These are phyloP conservation scores for Fissipunctia ypsillon DNA, from an alignment of 2,888 invertebrate genomes.

Conservation along the genomic window DNA sequence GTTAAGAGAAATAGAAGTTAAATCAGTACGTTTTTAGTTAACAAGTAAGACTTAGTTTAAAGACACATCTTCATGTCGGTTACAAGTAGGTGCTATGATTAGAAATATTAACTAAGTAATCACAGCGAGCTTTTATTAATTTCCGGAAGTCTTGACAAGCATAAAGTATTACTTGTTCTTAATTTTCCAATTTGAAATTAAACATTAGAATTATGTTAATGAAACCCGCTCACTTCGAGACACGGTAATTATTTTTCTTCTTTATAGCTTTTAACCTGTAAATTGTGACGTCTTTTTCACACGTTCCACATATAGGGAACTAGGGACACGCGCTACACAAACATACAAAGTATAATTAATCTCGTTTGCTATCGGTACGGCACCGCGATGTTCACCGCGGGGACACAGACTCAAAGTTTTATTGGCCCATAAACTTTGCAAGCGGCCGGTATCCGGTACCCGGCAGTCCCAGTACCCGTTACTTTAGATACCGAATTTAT, in stretches of 20 bases:
- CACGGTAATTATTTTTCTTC: slow-evolving; percentile 29
- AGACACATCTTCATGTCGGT: too few species aligned
- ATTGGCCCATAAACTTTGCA: slow-evolving; percentile 81
- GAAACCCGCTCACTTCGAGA: slow-evolving; percentile 26
- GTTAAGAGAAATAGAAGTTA: too few species aligned
- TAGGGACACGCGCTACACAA: slow-evolving; percentile 25
- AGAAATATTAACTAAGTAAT: too few species aligned
- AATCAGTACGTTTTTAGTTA: too few species aligned
- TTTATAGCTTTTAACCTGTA: slow-evolving; percentile 23
- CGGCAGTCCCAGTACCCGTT: slow-evolving; percentile 75
- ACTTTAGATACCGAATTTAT: slow-evolving; percentile 81
- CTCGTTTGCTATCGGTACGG: slow-evolving; percentile 75
- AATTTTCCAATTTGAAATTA: neutral
- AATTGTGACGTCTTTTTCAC: slow-evolving; percentile 53
- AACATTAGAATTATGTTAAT: slow-evolving; percentile 13
- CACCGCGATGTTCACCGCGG: slow-evolving; percentile 75
- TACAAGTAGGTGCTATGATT: too few species aligned
- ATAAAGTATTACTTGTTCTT: neutral
- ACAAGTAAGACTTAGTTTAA: too few species aligned
- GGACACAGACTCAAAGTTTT: slow-evolving; percentile 84
- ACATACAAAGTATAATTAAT: slow-evolving; percentile 59
- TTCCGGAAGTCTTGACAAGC: neutral
- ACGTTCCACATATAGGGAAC: slow-evolving; percentile 52
- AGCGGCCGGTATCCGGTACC: slow-evolving; percentile 81
- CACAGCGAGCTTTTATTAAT: neutral